Conservation (phyloP, 2,113 vertebrate species). For the Rissa tridactyla region DNA sequence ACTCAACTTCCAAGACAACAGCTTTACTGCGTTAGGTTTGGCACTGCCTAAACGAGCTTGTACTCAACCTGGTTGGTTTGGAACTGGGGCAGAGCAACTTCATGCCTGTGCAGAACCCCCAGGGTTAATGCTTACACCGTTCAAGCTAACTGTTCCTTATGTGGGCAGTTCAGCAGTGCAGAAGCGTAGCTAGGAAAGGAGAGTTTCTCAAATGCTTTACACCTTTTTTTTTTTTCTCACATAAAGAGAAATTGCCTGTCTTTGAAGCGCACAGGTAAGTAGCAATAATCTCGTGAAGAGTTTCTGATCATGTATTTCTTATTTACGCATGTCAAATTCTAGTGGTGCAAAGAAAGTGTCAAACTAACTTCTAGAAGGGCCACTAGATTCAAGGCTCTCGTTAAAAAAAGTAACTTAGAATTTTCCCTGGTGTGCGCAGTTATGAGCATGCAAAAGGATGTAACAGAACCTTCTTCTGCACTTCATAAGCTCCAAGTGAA, state of each 20-base stretch:
- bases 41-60: neutral
- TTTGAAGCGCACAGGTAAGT: neutral
- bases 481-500: neutral
- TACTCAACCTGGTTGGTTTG: neutral
- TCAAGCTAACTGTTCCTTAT: neutral
- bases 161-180: neutral
- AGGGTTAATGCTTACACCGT: neutral
- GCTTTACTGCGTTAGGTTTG: neutral
- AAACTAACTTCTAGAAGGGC: neutral
- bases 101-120: neutral
- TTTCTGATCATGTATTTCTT: neutral
- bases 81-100: neutral
- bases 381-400: neutral
- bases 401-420: neutral
- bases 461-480: neutral
- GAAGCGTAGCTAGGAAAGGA: neutral
- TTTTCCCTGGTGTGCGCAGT: rapidly evolving
- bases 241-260: neutral
- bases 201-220: neutral
- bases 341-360: neutral
- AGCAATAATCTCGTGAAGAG: neutral
- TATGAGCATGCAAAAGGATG: neutral
- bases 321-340: neutral
- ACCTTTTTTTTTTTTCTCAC: neutral
- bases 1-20: neutral